phyloP scores from a whole-genome alignment of 2,797 vertebrate genomes.

The Poecilia picta region DNA sequence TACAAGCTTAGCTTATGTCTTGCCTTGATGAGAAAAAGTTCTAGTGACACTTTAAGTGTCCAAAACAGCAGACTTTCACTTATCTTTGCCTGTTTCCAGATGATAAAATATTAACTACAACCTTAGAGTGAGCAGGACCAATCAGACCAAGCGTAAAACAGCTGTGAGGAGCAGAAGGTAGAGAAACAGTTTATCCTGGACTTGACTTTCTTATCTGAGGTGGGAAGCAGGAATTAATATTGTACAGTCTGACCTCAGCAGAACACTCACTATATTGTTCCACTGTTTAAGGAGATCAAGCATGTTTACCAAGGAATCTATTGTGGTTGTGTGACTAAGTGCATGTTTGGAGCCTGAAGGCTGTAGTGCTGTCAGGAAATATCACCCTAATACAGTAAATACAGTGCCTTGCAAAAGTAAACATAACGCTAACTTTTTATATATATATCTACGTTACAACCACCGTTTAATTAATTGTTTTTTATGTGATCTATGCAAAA shows the following conservation, averaged over 20 bases:
- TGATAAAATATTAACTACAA: background rate
- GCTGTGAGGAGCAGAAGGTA: background rate
- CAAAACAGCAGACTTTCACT: background rate
- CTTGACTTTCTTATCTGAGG: background rate
- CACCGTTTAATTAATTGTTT: background rate
- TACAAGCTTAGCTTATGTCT: background rate
- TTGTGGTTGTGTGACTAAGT: background rate
- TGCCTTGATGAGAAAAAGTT: background rate
- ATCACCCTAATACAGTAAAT: background rate
- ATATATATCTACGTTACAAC: background rate
- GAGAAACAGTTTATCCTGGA: background rate
- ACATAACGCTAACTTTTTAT: background rate
- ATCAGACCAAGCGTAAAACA: background rate
- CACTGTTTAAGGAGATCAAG: conserved; percentile 10
- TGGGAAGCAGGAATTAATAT: conserved; percentile 5
- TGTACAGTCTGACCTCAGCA: background rate
- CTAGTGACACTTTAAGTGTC: background rate
- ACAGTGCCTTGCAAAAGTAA: background rate
- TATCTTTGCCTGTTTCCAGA: background rate
- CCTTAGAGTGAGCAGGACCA: too few species aligned
- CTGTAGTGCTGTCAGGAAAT: background rate
- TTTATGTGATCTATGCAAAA: background rate
- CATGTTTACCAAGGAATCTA: conserved; percentile 2
- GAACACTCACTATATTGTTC: conserved; percentile 2
- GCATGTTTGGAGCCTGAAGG: background rate